Base-by-base conservation (phyloP, 2,113 vertebrate species). In the Sula dactylatra region DNA sequence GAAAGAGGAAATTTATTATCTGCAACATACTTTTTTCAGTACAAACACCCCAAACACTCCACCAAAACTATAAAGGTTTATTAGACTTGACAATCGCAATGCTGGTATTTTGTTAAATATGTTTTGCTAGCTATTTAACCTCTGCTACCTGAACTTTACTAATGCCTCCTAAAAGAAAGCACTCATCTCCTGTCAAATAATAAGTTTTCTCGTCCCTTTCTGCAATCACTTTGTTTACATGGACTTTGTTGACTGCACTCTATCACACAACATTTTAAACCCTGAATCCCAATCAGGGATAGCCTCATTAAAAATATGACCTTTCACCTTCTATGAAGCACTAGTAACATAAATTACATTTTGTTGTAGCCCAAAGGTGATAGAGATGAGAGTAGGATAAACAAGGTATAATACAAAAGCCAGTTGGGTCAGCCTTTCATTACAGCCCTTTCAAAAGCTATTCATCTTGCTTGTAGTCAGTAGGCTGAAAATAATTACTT, bases 391-490 rank as follows among this genome's bases (percentile, higher is more conserved):
- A 98, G 97, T 58, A 96, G 98, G 98, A 98, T 98, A 98, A 99
- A 98, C 98, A 99, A 99, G 95, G 98, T 98, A 98, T 99, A 99
- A 99, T 98, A 98, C 98, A 98, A 98, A 98, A 98, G 99, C 98
- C 98, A 98, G 97, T 97, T 98, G 95, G 99, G 99, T 99, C 99
- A 99, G 98, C 94, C 98, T 98, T 99, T 99, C 98, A 99, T 99
- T 99, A 99, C 86, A 98, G 98, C 97, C 98, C 97, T 98, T 99
- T 99, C 98, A 98, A 99, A 99, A 99, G 98, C 98, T 98, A 99
- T 99, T 99, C 98, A 99, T 99, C 99, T 99, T 97, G 83, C 97
- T 98, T 98, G 98, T 98, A 98, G 98, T 98, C 99, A 98, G 98
- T 95, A 98, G 94, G 96, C 98, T 98, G 98, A 98, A 99, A 99